These are phyloP conservation scores for Andrena dorsata DNA, from an alignment of 2,888 invertebrate species.

Conservation along the genomic window DNA sequence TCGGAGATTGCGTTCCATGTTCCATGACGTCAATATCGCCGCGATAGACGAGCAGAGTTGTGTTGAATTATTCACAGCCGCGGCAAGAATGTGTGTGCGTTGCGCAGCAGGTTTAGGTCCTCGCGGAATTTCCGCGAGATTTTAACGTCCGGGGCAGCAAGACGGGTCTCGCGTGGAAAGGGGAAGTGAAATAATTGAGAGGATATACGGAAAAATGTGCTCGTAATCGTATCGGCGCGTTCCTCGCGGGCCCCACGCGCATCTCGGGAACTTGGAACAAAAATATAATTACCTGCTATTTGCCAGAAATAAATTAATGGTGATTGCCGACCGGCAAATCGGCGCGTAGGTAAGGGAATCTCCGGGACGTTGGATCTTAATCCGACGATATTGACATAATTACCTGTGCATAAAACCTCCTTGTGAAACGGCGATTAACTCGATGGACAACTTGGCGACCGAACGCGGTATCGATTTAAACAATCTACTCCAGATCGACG, in stretches of 20 bases:
- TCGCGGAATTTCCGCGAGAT: constrained; percentile 16
- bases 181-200: constrained; percentile 17
- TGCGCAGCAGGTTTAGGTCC: neutral
- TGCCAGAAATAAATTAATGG: constrained; percentile 30
- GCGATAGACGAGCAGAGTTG: constrained; percentile 24
- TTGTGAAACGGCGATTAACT: neutral
- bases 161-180: constrained; percentile 3
- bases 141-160: neutral
- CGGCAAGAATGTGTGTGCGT: constrained; percentile 1
- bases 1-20: constrained; percentile 20
- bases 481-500: neutral
- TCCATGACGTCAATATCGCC: constrained; percentile 30
- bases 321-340: constrained; percentile 35
- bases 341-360: constrained; percentile 9
- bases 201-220: constrained; percentile 22
- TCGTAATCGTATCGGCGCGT: constrained; percentile 19
- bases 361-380: constrained; percentile 12
- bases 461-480: neutral
- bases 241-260: neutral
- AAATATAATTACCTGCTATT: constrained; percentile 41
- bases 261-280: neutral
- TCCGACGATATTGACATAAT: constrained; percentile 20
- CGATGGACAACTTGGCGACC: neutral
- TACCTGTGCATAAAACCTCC: neutral
- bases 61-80: constrained; percentile 43